A percentile compares a stretch with the other conserved stretches of the same genome.
Conservation (phyloP, 2,888 invertebrate species). For the Theretra japonica region DNA sequence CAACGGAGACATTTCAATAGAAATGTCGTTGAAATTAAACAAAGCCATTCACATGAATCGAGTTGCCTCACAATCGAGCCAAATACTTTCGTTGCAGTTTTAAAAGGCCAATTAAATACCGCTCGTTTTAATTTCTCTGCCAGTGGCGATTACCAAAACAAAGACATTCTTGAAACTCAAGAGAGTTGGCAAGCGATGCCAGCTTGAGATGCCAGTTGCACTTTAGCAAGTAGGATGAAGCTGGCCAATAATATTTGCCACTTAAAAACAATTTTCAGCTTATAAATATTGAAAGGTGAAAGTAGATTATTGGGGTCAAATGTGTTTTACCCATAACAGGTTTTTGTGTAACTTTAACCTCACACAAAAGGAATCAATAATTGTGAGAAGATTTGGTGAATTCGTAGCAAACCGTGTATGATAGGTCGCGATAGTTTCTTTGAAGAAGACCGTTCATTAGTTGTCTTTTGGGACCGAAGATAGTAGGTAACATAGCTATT, state of each 20-base stretch:
- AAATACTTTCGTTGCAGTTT: constrained; percentile 22
- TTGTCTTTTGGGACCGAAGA: too few species aligned
- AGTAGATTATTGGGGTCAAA: background rate
- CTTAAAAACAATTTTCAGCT: constrained; percentile 3
- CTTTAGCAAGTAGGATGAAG: background rate
- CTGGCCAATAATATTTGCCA: constrained; percentile 7
- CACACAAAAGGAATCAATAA: too few species aligned
- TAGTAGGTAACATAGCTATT: too few species aligned
- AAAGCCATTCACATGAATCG: constrained; percentile 9
- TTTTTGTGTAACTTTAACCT: too few species aligned
- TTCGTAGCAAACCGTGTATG: too few species aligned
- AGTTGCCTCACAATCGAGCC: constrained; percentile 8
- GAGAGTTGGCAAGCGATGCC: constrained; percentile 23
- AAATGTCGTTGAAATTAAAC: constrained; percentile 9
- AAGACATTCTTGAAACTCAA: constrained; percentile 16
- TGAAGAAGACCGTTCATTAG: too few species aligned
- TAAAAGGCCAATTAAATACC: constrained; percentile 22
- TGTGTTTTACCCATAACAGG: background rate
- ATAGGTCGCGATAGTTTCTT: too few species aligned
- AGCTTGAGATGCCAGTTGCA: constrained; percentile 28
- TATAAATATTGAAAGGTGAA: background rate
- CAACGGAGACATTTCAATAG: background rate
- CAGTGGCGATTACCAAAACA: constrained; percentile 13
- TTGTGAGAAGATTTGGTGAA: too few species aligned
- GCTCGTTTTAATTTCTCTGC: constrained; percentile 16